A percentile compares a stretch with the other conserved stretches of the same genome.
phyloP scores from a whole-genome alignment of 53 echinoderm and acorn worm species.

The Antedon mediterranea region DNA sequence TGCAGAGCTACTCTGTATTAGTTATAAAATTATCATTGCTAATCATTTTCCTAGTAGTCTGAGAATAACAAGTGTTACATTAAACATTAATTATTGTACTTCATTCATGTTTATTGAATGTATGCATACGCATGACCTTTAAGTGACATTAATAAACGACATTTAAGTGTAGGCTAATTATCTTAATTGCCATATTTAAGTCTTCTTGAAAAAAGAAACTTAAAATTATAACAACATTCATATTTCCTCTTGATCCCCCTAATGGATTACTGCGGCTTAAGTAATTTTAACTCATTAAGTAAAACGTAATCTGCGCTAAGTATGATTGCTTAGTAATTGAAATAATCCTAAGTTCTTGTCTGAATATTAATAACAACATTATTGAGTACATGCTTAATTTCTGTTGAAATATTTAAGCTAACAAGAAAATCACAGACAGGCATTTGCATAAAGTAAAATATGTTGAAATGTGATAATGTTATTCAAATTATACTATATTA shows the following conservation, averaged over 20 bases:
- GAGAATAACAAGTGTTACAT: too few species aligned
- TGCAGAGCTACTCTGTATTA: too few species aligned
- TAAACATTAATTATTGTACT: too few species aligned
- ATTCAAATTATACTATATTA: not conserved
- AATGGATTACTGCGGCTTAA: not conserved
- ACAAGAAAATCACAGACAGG: not conserved
- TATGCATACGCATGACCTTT: not conserved
- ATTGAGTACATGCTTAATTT: not conserved
- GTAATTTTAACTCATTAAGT: not conserved
- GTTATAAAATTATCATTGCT: too few species aligned
- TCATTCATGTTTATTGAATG: too few species aligned
- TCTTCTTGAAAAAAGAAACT: not conserved
- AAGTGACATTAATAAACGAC: not conserved
- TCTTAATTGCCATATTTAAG: not conserved
- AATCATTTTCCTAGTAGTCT: too few species aligned
- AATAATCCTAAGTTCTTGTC: not conserved
- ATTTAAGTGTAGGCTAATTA: not conserved
- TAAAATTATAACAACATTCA: not conserved
- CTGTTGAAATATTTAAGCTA: not conserved
- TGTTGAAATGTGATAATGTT: not conserved
- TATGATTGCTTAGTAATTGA: not conserved
- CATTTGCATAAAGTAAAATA: not conserved
- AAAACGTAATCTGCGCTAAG: not conserved
- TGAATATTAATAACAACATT: too few species aligned
- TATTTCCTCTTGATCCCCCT: not conserved